Percentiles rank a stretch among this genome's conserved stretches.
Evolutionary conservation across 2,113 vertebrate genomes (phyloP).

Genomic region (Nyctibius bracteatus): DNA sequence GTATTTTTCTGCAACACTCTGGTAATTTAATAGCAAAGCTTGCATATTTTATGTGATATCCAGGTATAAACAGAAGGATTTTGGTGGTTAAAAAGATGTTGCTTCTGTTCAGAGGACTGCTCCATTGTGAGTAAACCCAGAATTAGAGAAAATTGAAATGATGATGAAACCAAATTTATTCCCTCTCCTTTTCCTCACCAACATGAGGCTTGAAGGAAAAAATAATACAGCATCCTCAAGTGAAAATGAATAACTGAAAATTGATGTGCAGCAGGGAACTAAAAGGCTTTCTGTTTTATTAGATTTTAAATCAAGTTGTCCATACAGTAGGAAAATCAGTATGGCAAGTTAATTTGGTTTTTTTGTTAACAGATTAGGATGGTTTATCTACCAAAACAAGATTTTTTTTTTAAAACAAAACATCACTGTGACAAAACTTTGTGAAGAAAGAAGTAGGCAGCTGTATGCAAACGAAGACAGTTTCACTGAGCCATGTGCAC

Average conservation of each 20-base stretch:
- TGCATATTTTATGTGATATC: background rate
- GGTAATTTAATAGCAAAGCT: background rate
- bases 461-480: background rate
- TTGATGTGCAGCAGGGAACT: background rate
- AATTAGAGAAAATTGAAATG: background rate
- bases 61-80: background rate
- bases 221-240: background rate
- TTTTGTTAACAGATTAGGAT: background rate
- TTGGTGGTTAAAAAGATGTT: background rate
- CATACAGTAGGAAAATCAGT: background rate
- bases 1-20: background rate
- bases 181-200: background rate
- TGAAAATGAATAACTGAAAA: background rate
- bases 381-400: background rate
- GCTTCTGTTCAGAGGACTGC: background rate
- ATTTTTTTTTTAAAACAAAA: background rate
- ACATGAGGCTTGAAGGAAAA: background rate
- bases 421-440: rapidly evolving
- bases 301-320: background rate
- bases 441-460: background rate
- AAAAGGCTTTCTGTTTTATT: background rate
- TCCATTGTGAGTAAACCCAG: background rate
- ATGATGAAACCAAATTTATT: background rate
- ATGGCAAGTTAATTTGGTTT: background rate
- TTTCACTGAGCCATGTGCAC: background rate